phyloP scores from a whole-genome alignment of 2,797 vertebrate species.

The Sebastes iracundus region DNA sequence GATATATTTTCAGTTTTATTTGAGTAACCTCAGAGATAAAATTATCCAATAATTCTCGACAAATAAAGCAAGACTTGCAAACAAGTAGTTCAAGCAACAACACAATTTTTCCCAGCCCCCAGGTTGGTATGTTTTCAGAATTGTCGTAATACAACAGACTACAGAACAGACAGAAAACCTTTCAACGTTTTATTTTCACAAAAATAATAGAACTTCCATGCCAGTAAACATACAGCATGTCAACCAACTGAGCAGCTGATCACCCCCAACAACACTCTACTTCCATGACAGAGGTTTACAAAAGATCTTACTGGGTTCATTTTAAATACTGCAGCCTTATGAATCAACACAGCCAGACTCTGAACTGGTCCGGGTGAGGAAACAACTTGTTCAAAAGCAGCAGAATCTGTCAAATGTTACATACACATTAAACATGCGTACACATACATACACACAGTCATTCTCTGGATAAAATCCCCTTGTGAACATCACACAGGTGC shows the following conservation, averaged over 20 bases:
- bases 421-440: constrained; percentile 16
- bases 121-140: not conserved
- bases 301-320: not conserved
- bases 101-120: not conserved
- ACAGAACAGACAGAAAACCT: not conserved
- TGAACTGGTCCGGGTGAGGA: constrained; percentile 12
- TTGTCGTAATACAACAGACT: not conserved
- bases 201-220: constrained; percentile 53
- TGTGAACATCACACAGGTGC: constrained; percentile 26
- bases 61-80: not conserved
- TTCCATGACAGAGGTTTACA: not conserved
- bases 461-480: not conserved
- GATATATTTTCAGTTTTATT: not conserved
- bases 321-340: constrained; percentile 43
- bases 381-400: constrained; percentile 41
- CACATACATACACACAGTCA: not conserved
- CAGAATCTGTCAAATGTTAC: constrained; percentile 31
- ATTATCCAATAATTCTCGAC: not conserved
- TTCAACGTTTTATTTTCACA: constrained; percentile 67
- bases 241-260: not conserved
- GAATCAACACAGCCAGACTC: constrained; percentile 14
- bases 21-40: not conserved
- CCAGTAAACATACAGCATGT: constrained; percentile 26
- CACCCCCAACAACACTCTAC: not conserved
- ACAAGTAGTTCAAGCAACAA: not conserved